These are phyloP conservation scores for Drosophila azteca DNA, from an alignment of 1,140 invertebrate species.

Conservation along the genomic window DNA sequence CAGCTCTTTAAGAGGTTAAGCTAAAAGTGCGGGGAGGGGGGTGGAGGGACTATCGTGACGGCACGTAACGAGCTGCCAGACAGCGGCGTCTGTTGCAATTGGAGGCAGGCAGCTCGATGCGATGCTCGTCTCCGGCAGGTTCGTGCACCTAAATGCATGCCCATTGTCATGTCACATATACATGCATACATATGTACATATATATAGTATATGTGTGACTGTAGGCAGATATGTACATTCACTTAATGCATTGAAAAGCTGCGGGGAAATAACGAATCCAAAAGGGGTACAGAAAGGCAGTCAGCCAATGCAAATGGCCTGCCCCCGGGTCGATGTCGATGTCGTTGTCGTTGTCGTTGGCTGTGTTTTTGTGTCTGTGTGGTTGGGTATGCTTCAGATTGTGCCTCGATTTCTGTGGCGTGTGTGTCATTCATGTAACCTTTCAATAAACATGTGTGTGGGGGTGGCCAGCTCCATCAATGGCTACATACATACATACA, in stretches of 20 bases:
- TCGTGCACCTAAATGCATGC: conserved; percentile 58
- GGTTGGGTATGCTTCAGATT: conserved; percentile 47
- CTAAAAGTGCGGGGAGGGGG: no score
- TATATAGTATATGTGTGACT: background rate
- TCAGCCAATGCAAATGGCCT: conserved; percentile 49
- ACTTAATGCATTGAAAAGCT: conserved; percentile 69
- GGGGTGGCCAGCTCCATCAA: background rate
- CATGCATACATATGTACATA: conserved; percentile 12
- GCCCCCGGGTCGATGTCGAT: conserved; percentile 27
- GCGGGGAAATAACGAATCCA: conserved; percentile 51
- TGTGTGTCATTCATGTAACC: conserved; percentile 68
- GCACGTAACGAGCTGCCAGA: conserved; percentile 54
- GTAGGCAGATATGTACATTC: conserved; percentile 51
- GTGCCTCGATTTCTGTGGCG: conserved; percentile 57
- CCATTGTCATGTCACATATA: conserved; percentile 63
- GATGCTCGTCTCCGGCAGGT: background rate
- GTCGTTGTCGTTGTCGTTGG: no score
- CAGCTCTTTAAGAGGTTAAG: conserved; percentile 25
- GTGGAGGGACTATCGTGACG: conserved; percentile 30
- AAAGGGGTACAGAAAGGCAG: conserved; percentile 1
- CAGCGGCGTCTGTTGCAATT: conserved; percentile 41
- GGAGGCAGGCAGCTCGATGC: conserved; percentile 21
- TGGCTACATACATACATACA: no score
- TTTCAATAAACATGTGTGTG: conserved; percentile 57
- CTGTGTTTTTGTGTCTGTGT: conserved; percentile 9